Evolutionary conservation across 2,797 vertebrate genomes (phyloP), one percentile per base, ranked within the genome.

Genomic region (Poeciliopsis gracilis): DNA sequence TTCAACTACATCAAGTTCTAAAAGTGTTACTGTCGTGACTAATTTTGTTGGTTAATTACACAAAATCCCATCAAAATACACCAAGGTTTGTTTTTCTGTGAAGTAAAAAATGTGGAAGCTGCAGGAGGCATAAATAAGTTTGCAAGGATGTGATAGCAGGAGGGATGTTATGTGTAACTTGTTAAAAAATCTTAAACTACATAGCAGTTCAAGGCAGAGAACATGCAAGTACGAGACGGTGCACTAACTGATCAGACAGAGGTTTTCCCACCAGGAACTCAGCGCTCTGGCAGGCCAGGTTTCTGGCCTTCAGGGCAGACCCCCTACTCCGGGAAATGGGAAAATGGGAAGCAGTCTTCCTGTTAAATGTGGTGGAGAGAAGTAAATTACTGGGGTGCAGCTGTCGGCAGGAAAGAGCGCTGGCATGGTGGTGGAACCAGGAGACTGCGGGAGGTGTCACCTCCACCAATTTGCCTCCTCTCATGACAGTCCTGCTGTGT

Each of bases 281-380:
- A 63, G 83, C 33, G 18, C 88, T 92, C 93, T 89, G 90, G 73
- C 43, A 75, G 43, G 91, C 90, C 88, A 92, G 88, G 90, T 87
- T 89, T 95, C 93, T 95, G 93, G 90, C 91, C 88, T 82, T 84
- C 91, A 94, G 93, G 86, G 38, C 69, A 67, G 93, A 94, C 93
- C 91, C 94, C 95, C 96, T 95, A 95, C 96, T 91, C 94, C 87
- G 92, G 92, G 94, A 96, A 96, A 97, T 97, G 95, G 95, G 96
- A 96, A 96, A 96, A 97, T 97, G 95, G 95, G 96, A 96, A 93
- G 92, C 96, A 94, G 96, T 91, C 93, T 90, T 95, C 95, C 93
- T 97, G 97, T 95, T 97, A 97, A 97, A 96, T 97, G 97, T 97
- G 96, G 95, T 96, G 97, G 96, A 97, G 97, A 95, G 96, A 97